Base-by-base conservation (phyloP, 2,888 invertebrate species). In the Acanthosoma haemorrhoidale region DNA sequence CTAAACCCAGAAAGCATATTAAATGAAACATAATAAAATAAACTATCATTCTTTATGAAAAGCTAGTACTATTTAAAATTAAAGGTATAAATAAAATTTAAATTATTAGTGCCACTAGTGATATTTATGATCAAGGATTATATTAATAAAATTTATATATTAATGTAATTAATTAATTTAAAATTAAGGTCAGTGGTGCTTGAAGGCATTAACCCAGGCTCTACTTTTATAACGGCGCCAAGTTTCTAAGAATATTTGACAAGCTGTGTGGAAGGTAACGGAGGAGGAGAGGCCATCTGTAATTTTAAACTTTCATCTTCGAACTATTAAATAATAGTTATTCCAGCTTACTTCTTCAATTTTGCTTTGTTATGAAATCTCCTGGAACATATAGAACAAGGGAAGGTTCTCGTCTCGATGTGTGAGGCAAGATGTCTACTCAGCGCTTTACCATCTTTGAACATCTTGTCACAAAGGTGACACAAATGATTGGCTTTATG, bases 371-470 rank as follows among this genome's bases (percentile, higher is more conserved):
- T 88, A 76, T 88, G 86, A 77, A 89, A 89, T 72, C 86, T 86
- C 78, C 88, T 88, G 34, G 85, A 85, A 77, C 88, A 89, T 76
- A 87, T 86, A 13, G 85, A 84, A 77, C 88, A 89, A 74, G 83
- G 83, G 77, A 84, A 84, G 75, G 83, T 82, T 77, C 86, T 85
- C 75, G 87, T 86, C 32, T 84, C 82, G 25, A 86, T 87, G 78
- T 88, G 88, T 74, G 88, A 86, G 84, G 87, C 87, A 1, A 87
- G 85, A 77, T 89, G 88, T 77, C 88, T 88, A 72, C 87, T 80
- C 58, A 89, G 80, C 11, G 87, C 85, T 70, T 86, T 83, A 11
- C 85, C 83, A 77, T 88, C 88, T 75, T 87, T 87, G 78, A 88
- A 89, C 57, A 85, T 84, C 76, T 88, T 85, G 9, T 88, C 88